These are phyloP conservation scores for Hypselothyrea guttata DNA, from an alignment of 2,888 invertebrate genomes.

Conservation along the genomic window DNA sequence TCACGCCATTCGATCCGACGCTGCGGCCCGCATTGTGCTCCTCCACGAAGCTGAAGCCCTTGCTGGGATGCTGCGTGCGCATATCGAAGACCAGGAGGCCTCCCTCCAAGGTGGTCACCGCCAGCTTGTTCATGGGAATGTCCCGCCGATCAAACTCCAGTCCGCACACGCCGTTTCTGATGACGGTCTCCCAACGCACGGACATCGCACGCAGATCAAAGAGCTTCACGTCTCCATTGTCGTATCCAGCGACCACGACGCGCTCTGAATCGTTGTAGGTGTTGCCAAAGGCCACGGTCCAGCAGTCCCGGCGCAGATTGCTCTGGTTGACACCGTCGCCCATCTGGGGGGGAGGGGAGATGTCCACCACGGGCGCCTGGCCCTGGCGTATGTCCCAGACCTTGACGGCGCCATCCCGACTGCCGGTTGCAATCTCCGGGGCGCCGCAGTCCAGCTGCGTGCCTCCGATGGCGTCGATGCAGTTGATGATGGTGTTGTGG, in stretches of 20 bases:
- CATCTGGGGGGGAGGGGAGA: constrained; percentile 82
- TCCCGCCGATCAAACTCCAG: constrained; percentile 96
- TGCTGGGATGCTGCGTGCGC: constrained; percentile 92
- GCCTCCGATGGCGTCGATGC: constrained; percentile 95
- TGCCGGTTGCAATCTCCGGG: constrained; percentile 97
- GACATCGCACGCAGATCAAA: constrained; percentile 94
- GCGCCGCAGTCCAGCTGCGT: constrained; percentile 92
- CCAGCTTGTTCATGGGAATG: constrained; percentile 97
- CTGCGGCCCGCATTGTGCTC: constrained; percentile 82
- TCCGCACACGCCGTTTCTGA: constrained; percentile 95
- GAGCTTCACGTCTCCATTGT: constrained; percentile 97
- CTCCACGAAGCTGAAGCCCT: constrained; percentile 89
- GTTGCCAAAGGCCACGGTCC: constrained; percentile 96
- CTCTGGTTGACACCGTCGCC: constrained; percentile 84
- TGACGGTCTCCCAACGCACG: constrained; percentile 94
- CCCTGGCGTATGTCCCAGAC: constrained; percentile 98
- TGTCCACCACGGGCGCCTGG: constrained; percentile 93
- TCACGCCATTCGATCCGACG: constrained; percentile 81
- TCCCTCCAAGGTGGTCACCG: constrained; percentile 94
- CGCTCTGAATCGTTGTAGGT: constrained; percentile 93
- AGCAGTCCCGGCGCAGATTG: constrained; percentile 88
- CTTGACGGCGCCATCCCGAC: constrained; percentile 96
- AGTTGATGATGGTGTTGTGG: constrained; percentile 93
- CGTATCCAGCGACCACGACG: constrained; percentile 94
- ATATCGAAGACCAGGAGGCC: constrained; percentile 95